Conservation (phyloP, 2,113 vertebrate genomes). For the Phodopus roborovskii region DNA sequence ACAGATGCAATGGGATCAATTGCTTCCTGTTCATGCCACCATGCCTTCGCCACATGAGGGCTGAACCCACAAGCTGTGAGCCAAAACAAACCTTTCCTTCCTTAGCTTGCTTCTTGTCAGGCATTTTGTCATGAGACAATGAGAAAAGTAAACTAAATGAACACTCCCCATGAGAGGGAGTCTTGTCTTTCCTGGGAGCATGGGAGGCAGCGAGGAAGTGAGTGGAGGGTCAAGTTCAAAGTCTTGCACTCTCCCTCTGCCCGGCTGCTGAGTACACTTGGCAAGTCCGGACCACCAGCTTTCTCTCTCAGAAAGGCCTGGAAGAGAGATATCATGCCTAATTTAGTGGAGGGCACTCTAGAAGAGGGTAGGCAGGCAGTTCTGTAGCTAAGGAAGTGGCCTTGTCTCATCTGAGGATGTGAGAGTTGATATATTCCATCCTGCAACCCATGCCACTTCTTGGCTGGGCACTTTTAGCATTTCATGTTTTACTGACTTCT, state of each 20-base stretch:
- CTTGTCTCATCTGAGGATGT: background rate
- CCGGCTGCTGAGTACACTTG: too few relatives aligned
- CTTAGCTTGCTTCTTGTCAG: background rate
- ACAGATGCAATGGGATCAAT: too few relatives aligned
- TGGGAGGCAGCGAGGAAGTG: background rate
- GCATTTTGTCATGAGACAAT: background rate
- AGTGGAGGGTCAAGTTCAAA: background rate
- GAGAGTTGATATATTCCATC: background rate
- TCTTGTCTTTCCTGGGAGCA: background rate
- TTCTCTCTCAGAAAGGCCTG: background rate
- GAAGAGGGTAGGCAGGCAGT: background rate
- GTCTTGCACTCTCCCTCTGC: background rate
- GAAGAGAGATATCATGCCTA: background rate
- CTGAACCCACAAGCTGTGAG: too few relatives aligned
- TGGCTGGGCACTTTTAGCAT: background rate
- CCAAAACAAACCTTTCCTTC: background rate
- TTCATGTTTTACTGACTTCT: slow-evolving; percentile 26
- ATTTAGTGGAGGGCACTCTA: background rate
- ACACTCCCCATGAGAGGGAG: too few relatives aligned
- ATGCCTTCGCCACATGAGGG: too few relatives aligned
- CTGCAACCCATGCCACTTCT: background rate
- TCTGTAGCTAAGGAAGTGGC: background rate
- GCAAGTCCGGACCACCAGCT: background rate
- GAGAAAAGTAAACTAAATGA: background rate
- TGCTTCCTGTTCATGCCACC: too few relatives aligned